Evolutionary conservation across 2,888 invertebrate species (phyloP), one percentile per base, ranked within the genome.

Genomic region (Plagodis dolabraria): DNA sequence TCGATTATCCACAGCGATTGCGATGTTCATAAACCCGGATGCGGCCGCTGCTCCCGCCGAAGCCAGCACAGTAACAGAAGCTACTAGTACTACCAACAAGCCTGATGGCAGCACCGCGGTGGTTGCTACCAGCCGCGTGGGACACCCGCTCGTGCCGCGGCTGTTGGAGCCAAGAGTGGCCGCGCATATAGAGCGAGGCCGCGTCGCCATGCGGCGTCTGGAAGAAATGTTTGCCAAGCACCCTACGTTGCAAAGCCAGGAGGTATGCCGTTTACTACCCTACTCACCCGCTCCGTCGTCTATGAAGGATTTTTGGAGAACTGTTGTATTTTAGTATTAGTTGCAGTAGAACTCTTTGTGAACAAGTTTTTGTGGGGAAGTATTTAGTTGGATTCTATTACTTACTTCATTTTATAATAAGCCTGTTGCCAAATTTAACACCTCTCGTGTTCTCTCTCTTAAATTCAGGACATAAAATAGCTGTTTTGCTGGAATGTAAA

Each of bases 171-270:
- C 95, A 54, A 92, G 94, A 47, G 94, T 97, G 70, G 95, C 97
- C 5, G 95, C 95, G 5, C 96, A 97, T 76, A 96, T 96, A 65
- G 96, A 96, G 76, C 94, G 95, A 65, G 96, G 96, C n/a, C 93
- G 95, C 40, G 94, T 95, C 50, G 96, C 96, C 11, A 95, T 96
- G 94, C 93, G 95, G 0, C 93, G 95, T 33, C 90, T 98, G 8
- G 96, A 96, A 80, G 96, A 96, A 77, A 96, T 96, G 72, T 97
- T 97, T 80, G 95, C 95, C 34, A 95, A 96, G 64, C 95, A 96
- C 77, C 96, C 96, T 7, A 94, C 95, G 33, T 87, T 96, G 45
- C 96, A 96, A 83, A 96, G 95, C 69, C 95, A 96, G 60, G 95
- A 95, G 83, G 95, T 95, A 38, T 33, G 33, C 12, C 0, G 5